These are phyloP conservation scores for Tanypteryx hageni DNA, from an alignment of 2,888 invertebrate species.

Conservation along the genomic window DNA sequence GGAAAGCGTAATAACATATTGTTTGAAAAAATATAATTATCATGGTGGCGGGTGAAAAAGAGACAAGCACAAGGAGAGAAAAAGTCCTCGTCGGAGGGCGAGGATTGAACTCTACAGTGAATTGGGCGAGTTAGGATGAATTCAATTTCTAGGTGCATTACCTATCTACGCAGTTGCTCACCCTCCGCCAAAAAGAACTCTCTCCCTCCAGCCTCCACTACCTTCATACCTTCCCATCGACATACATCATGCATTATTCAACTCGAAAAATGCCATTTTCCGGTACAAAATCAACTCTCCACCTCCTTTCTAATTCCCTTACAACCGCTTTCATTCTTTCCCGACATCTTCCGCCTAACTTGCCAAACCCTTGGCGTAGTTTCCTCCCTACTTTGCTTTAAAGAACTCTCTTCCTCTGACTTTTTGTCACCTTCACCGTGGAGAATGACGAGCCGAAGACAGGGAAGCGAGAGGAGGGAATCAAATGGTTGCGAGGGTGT, in stretches of 20 bases:
- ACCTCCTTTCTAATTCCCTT: not conserved
- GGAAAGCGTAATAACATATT: no score
- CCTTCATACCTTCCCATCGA: not conserved
- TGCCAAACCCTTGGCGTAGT: not conserved
- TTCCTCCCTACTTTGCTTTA: no score
- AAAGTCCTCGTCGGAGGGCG: no score
- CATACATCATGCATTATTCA: not conserved
- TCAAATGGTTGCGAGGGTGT: conserved; percentile 5
- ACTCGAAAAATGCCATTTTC: not conserved
- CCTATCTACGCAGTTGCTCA: no score
- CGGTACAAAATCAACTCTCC: not conserved
- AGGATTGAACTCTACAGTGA: no score
- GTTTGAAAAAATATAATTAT: no score
- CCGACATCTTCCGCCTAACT: not conserved
- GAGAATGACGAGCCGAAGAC: conserved; percentile 19
- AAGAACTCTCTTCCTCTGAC: not conserved
- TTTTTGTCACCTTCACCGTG: conserved; percentile 18
- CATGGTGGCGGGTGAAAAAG: no score
- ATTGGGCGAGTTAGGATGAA: no score
- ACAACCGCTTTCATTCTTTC: conserved; percentile 1
- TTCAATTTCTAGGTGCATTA: no score
- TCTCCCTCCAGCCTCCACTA: no score
- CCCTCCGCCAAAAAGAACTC: no score
- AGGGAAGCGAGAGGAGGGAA: not conserved
- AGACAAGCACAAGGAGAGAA: no score